phyloP scores from a whole-genome alignment of 2,797 vertebrate genomes.

The Prionace glauca region DNA sequence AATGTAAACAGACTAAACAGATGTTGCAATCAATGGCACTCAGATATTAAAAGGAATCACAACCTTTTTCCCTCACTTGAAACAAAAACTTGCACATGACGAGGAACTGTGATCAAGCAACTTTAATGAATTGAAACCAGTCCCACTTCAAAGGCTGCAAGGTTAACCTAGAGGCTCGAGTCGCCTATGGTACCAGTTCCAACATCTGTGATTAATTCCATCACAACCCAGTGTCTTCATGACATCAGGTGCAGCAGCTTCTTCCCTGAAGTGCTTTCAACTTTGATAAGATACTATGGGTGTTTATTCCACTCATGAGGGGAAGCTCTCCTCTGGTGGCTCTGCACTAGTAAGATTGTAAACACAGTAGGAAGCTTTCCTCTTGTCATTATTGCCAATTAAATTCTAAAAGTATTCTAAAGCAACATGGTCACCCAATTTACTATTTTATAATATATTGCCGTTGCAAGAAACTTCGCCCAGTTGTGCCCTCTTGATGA shows the following conservation, averaged over 20 bases:
- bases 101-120: neutral
- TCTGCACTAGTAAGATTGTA: neutral
- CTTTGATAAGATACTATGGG: slow-evolving; percentile 10
- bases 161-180: neutral
- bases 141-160: neutral
- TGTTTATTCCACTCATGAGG: neutral
- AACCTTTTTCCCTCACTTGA: neutral
- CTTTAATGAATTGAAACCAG: neutral
- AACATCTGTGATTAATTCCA: slow-evolving; percentile 23
- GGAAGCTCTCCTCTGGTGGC: neutral
- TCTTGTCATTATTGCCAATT: neutral
- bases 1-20: neutral
- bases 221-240: neutral
- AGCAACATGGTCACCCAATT: neutral
- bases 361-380: neutral
- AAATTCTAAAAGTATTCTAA: neutral
- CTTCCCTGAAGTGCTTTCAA: neutral
- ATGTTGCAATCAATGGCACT: neutral
- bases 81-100: neutral
- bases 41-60: too few relatives aligned
- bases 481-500: neutral
- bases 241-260: neutral
- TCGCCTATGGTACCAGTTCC: neutral
- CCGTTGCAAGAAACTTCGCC: neutral
- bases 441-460: neutral